Evolutionary conservation across 2,888 invertebrate species (phyloP), one percentile per base, ranked within the genome.

Genomic region (Hyppa rectilinea): DNA sequence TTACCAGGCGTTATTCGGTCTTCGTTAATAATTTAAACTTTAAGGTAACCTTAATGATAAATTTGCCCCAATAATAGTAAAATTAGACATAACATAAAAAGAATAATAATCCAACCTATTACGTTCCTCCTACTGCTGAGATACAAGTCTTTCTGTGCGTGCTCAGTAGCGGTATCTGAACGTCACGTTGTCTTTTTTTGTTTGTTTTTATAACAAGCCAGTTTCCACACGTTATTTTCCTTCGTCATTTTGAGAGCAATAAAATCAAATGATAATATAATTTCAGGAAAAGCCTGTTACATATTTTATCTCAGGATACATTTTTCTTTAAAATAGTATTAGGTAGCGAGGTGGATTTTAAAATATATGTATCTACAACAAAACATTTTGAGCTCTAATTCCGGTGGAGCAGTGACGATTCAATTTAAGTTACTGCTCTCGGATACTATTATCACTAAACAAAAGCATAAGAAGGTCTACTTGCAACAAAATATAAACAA

Each of bases 341-440:
- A 14, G n/a, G 14, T 14, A 31, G n/a, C 20, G 14, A 29, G 14
- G 12, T 12, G 12, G 5, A 45, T n/a, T 65, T 10, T 31, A 12
- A 38, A 49, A 60, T 29, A 29, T 49, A 60, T n/a, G n/a, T n/a
- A 55, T 20, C 12, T 20, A 31, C 14, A 49, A 52, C 20, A 45
- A 49, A 67, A 53, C 12, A 34, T 50, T 60, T 29, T 26, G 12
- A 47, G 34, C 10, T 50, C 20, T 66, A 62, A 73, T 55, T 55
- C 45, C 17, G 9, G 60, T 55, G 6, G 23, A 73, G 26, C 17
- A 26, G 62, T 66, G 75, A 56, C 67, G 14, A 62, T 63, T 74
- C 26, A 67, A 74, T 75, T 80, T 52, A 52, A 63, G 72, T 53
- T 73, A 43, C 31, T 45, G 20, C 40, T 59, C 38, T 43, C 4